Conservation (phyloP, 2,113 vertebrate genomes). For the Gymnogyps californianus region DNA sequence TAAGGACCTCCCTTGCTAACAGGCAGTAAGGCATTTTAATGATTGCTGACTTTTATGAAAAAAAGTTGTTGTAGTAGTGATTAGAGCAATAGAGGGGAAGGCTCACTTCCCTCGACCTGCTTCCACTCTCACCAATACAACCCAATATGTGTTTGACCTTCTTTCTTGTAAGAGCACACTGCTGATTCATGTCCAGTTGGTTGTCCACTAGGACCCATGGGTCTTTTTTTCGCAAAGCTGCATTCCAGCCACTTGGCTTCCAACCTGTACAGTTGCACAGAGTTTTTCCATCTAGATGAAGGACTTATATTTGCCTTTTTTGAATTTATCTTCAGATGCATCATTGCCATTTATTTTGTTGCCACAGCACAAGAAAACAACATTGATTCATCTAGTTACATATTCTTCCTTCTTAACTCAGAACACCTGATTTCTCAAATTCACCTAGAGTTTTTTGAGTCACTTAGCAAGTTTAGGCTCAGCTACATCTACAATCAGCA, state of each 20-base stretch:
- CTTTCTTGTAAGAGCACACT: not conserved
- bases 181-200: not conserved
- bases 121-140: not conserved
- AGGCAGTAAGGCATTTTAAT: not conserved
- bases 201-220: not conserved
- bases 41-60: not conserved
- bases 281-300: not conserved
- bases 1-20: not conserved
- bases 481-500: not conserved
- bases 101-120: not conserved
- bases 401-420: not conserved
- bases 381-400: not conserved
- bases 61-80: not conserved
- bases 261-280: rapidly evolving
- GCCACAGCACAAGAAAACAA: not conserved
- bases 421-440: not conserved
- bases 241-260: not conserved
- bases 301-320: not conserved
- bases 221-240: not conserved
- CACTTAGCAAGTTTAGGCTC: not conserved
- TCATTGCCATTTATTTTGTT: not conserved
- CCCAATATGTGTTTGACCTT: not conserved
- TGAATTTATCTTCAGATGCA: not conserved
- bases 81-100: not conserved
- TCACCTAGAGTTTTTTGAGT: not conserved